Conservation (phyloP, 2,888 invertebrate genomes). For the Camptogramma bilineatum region DNA sequence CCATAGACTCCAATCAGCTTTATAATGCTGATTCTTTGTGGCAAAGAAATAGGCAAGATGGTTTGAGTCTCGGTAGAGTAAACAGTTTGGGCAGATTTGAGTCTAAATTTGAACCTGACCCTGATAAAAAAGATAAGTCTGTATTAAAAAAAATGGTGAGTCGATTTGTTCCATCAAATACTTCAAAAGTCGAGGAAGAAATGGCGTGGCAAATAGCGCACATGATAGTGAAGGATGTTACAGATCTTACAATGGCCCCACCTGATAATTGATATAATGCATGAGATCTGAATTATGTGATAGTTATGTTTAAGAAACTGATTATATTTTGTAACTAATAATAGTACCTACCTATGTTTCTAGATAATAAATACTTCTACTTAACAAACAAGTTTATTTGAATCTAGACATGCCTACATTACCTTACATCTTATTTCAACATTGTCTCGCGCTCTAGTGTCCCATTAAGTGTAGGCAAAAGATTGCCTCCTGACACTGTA, state of each 20-base stretch:
- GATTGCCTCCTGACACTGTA: no score
- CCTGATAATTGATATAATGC: conserved; percentile 68
- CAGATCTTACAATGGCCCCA: conserved; percentile 91
- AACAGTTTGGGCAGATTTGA: conserved; percentile 96
- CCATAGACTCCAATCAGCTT: conserved; percentile 92
- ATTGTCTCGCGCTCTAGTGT: no score
- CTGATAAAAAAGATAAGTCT: conserved; percentile 82
- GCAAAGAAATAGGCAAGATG: conserved; percentile 90
- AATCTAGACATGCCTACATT: not conserved
- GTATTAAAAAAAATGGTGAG: conserved; percentile 88
- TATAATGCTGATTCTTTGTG: conserved; percentile 96
- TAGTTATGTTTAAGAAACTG: conserved; percentile 54
- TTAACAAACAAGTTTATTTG: not conserved
- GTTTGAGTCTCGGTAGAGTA: conserved; percentile 94
- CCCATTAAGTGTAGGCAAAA: no score
- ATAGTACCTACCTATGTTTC: conserved; percentile 53
- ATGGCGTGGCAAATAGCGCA: conserved; percentile 99
- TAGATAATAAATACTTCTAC: conserved; percentile 38
- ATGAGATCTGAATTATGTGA: conserved; percentile 59
- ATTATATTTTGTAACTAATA: conserved; percentile 66
- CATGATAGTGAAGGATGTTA: conserved; percentile 98
- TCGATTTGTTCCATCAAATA: conserved; percentile 92
- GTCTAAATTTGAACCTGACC: conserved; percentile 94
- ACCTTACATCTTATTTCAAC: not conserved
- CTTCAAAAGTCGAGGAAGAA: conserved; percentile 96